These are phyloP conservation scores for Drosophila austrosaltans DNA, from an alignment of 2,888 invertebrate genomes.

Conservation along the genomic window DNA sequence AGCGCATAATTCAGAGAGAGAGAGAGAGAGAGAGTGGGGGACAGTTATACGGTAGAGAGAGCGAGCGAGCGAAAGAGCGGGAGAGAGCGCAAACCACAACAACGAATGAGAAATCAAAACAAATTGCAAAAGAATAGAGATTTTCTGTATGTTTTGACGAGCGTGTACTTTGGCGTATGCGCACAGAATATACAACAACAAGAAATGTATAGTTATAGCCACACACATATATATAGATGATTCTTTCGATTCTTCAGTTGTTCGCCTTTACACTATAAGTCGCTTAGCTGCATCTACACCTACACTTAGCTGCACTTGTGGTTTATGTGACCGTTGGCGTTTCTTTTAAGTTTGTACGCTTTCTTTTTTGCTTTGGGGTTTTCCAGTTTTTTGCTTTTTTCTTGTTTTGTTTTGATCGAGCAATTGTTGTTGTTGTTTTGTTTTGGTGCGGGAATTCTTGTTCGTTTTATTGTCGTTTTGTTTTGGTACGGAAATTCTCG, in stretches of 20 bases:
- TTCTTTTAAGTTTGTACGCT: too few species aligned
- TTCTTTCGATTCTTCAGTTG: too few species aligned
- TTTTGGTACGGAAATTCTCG: conserved; percentile 62
- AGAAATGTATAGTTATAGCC: conserved; percentile 69
- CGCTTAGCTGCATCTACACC: too few species aligned
- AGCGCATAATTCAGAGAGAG: conserved; percentile 17
- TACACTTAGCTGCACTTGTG: too few species aligned
- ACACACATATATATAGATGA: conserved; percentile 42
- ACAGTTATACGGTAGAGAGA: conserved; percentile 10
- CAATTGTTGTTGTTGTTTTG: too few species aligned
- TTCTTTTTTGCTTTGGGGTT: too few species aligned
- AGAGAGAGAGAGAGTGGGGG: conserved; percentile 34
- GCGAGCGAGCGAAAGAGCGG: conserved; percentile 32
- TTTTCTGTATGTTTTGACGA: conserved; percentile 81
- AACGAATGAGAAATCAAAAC: conserved; percentile 70
- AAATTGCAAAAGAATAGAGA: conserved; percentile 78
- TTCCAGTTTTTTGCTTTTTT: too few species aligned
- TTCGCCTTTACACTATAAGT: too few species aligned
- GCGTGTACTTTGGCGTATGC: conserved; percentile 79
- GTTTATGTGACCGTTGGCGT: too few species aligned
- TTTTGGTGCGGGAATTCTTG: too few species aligned
- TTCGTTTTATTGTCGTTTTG: too few species aligned
- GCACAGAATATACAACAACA: conserved; percentile 48
- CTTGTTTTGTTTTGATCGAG: too few species aligned
- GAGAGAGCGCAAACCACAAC: conserved; percentile 48